These are phyloP conservation scores for Luscinia megarhynchos DNA, from an alignment of 2,797 vertebrate species.

Conservation along the genomic window DNA sequence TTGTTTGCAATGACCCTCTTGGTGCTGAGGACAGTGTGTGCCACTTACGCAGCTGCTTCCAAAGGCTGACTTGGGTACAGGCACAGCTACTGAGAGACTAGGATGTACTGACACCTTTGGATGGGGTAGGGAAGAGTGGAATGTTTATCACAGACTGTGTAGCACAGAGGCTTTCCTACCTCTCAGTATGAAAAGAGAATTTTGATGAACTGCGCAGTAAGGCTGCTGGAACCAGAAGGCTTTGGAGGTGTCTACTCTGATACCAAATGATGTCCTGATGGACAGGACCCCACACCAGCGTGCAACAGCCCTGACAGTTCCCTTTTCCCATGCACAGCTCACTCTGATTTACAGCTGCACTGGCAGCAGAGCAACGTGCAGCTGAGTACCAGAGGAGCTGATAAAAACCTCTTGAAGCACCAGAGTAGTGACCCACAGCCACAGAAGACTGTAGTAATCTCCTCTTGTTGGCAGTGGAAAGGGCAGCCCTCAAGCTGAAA, in stretches of 20 bases:
- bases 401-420: background rate
- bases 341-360: background rate
- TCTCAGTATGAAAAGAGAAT: background rate
- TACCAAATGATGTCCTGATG: background rate
- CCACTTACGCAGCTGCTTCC: background rate
- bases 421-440: background rate
- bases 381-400: background rate
- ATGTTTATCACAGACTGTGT: background rate
- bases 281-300: background rate
- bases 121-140: background rate
- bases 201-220: background rate
- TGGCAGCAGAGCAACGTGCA: background rate
- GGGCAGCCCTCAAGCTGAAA: background rate
- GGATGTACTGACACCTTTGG: background rate
- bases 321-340: background rate
- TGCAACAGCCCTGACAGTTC: background rate
- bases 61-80: background rate
- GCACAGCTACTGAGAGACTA: background rate
- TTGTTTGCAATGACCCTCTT: background rate
- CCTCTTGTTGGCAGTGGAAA: background rate
- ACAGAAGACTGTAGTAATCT: background rate
- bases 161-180: background rate
- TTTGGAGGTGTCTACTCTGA: background rate
- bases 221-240: background rate
- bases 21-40: fast-evolving